Base-by-base conservation (phyloP, 2,797 vertebrate species). In the Orientallactaga sibirica region DNA sequence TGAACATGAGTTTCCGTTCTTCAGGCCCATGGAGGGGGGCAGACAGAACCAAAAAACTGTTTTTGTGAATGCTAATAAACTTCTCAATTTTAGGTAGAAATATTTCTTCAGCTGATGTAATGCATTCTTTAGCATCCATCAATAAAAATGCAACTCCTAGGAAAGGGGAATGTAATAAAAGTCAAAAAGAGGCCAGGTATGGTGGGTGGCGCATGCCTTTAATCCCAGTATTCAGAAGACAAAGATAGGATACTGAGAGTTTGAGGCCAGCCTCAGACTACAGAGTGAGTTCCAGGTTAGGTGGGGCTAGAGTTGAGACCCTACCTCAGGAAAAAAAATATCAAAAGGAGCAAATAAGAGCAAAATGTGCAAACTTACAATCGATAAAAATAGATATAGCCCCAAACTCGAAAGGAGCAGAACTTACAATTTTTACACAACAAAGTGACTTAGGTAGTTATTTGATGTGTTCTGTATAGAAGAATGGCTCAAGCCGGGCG, bases 121-220 rank as follows among this genome's bases (percentile, higher is more conserved):
- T 96, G 43, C 98, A 97, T 41, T 99, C 98, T 84, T 98, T 98
- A 81, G 97, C 94, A n/a, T 99, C 98, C 77, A 98, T 97, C 95
- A 99, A 95, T 89, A 99, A 97, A 98, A 99, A 99, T 22, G 99
- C 99, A 89, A 98, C 98, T 64, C 99, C 99, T 99, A 81, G 29
- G 70, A 73, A 96, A 96, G 25, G 71, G 83, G 52, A 97, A 96
- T 76, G 0, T 75, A 79, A 81, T 52, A 37, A 61, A 94, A 78
- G 22, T 83, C 43, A 82, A 11, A 48, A 48, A 48, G 48, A 48
- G 48, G 6, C 48, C 48, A 48, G 48, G 10, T 48, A 9, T 48
- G 48, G 48, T 48, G 48, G 48, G 48, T 48, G 48, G 48, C 8
- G 7, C 7, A 48, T 48, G 48, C 48, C 48, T 48, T 48, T 48